phyloP scores from a whole-genome alignment of 92 coral and sea anemone genomes.

The Porites divaricata region DNA sequence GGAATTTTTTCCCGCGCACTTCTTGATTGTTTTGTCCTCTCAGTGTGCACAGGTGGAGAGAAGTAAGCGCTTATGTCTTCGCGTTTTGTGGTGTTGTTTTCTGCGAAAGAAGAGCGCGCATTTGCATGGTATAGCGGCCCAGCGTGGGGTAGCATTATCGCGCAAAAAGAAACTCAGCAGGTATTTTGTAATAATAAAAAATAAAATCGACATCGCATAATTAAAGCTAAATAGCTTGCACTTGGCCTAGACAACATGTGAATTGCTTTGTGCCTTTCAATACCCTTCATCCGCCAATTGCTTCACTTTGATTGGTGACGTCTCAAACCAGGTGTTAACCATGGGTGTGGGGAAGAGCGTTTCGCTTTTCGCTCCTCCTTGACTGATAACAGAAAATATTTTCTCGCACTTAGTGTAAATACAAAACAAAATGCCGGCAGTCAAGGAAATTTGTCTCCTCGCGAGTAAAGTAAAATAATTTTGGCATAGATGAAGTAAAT shows the following conservation, averaged over 20 bases:
- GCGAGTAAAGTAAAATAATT: constrained; percentile 54
- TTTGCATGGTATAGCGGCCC: constrained; percentile 78
- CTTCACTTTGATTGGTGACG: constrained; percentile 84
- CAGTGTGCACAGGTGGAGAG: constrained; percentile 65
- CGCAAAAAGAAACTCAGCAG: constrained; percentile 92
- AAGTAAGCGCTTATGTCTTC: constrained; percentile 46
- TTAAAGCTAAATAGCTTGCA: constrained; percentile 97
- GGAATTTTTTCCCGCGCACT: constrained; percentile 31
- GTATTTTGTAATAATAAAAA: constrained; percentile 91
- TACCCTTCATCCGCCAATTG: constrained; percentile 84
- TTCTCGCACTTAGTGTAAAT: constrained; percentile 80
- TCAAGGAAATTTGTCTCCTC: constrained; percentile 39
- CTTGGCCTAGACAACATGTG: constrained; percentile 93
- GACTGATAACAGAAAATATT: constrained; percentile 87
- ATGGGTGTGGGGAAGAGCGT: constrained; percentile 81
- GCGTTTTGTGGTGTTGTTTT: constrained; percentile 63
- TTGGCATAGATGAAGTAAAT: constrained; percentile 81
- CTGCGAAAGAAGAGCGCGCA: constrained; percentile 68
- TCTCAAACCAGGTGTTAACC: constrained; percentile 84
- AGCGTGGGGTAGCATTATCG: constrained; percentile 93
- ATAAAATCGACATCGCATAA: constrained; percentile 96
- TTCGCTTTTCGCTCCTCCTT: constrained; percentile 81
- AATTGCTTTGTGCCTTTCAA: constrained; percentile 92
- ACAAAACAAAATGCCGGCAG: constrained; percentile 53
- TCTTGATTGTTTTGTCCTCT: constrained; percentile 18